Evolutionary conservation across 1,140 invertebrate species (phyloP).

Genomic region (Artemia franciscana): DNA sequence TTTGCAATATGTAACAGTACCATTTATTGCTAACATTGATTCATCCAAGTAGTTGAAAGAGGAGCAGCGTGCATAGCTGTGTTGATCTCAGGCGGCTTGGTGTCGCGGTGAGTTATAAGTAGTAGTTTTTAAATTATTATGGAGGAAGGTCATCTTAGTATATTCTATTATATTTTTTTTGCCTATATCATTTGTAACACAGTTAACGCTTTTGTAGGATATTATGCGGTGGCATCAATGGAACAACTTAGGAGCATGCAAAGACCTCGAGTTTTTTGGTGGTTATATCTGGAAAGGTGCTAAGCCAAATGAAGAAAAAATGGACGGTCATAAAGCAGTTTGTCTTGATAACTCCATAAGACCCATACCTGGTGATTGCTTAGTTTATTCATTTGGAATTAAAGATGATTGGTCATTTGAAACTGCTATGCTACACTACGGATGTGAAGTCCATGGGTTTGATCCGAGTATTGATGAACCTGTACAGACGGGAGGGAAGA

Average conservation of each 20-base stretch:
- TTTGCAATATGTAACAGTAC: too few relatives aligned
- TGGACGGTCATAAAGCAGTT: conserved; percentile 3
- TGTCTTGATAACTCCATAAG: background rate
- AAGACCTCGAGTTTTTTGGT: background rate
- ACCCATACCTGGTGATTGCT: background rate
- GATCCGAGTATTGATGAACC: conserved; percentile 12
- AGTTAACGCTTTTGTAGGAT: background rate
- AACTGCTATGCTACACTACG: conserved; percentile 11
- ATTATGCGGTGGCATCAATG: background rate
- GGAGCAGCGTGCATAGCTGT: too few relatives aligned
- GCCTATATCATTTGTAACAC: too few relatives aligned
- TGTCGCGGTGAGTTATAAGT: too few relatives aligned
- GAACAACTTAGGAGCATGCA: background rate
- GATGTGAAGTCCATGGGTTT: conserved; percentile 15
- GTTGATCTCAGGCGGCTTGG: too few relatives aligned
- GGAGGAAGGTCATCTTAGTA: too few relatives aligned
- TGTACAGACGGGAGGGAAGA: background rate
- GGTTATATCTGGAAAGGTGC: background rate
- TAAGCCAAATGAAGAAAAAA: background rate
- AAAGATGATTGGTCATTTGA: conserved; percentile 15
- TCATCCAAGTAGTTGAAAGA: too few relatives aligned
- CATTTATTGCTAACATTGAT: too few relatives aligned
- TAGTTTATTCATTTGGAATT: conserved; percentile 2
- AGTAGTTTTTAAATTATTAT: too few relatives aligned
- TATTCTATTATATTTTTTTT: too few relatives aligned